phyloP scores from a whole-genome alignment of 2,113 vertebrate genomes.

The Podocnemis expansa region DNA sequence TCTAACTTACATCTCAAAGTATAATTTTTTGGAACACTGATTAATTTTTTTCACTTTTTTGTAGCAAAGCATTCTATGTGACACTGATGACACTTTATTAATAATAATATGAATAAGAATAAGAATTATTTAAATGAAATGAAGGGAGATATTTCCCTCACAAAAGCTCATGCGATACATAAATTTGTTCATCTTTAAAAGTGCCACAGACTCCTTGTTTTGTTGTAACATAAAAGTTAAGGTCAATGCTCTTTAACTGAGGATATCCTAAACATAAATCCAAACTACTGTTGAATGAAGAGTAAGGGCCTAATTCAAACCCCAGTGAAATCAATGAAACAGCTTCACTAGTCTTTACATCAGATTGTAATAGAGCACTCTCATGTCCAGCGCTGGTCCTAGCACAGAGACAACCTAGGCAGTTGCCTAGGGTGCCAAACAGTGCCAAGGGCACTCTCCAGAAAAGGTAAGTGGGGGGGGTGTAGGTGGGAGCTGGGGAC shows the following conservation, averaged over 20 bases:
- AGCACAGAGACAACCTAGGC: too few relatives aligned
- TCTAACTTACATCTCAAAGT: not conserved
- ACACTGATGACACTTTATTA: not conserved
- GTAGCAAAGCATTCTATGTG: fast-evolving
- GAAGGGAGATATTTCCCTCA: too few relatives aligned
- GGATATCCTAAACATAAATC: not conserved
- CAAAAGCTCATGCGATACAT: too few relatives aligned
- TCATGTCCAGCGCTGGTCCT: too few relatives aligned
- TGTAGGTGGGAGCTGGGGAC: too few relatives aligned
- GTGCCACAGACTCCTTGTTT: too few relatives aligned
- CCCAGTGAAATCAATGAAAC: not conserved
- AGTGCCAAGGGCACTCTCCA: too few relatives aligned
- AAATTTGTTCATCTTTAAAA: too few relatives aligned
- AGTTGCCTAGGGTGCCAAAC: too few relatives aligned
- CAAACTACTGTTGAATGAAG: not conserved
- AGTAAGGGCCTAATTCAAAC: not conserved
- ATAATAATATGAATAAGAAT: fast-evolving
- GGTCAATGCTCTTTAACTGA: not conserved
- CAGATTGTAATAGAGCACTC: not conserved
- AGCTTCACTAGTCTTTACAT: fast-evolving
- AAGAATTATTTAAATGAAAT: not conserved
- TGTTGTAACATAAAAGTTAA: fast-evolving
- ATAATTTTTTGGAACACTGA: not conserved
- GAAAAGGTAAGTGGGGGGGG: too few relatives aligned
- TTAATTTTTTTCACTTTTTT: too few relatives aligned